A percentile compares a stretch with the other conserved stretches of the same genome.
Conservation (phyloP, 2,113 vertebrate genomes). For the Erythrocercus mccallii region DNA sequence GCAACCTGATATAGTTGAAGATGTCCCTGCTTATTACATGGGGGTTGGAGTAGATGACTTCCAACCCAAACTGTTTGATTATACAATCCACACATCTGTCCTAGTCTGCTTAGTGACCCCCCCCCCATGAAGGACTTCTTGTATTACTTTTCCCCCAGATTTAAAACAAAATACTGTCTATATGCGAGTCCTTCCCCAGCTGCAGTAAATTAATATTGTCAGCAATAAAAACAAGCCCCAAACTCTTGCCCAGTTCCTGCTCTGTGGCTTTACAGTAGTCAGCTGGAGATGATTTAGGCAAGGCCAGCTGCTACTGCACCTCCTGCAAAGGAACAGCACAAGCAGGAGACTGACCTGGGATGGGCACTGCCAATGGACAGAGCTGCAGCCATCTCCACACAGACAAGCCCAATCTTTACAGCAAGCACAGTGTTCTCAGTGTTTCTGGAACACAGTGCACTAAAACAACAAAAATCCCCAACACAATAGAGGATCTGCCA, state of each 20-base stretch:
- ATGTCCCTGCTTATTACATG: not conserved
- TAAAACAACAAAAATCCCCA: not conserved
- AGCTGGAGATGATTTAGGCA: not conserved
- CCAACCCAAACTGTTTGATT: not conserved
- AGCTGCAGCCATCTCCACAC: not conserved
- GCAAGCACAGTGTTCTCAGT: not conserved
- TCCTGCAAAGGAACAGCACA: fast-evolving
- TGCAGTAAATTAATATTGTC: not conserved
- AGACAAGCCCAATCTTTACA: fast-evolving
- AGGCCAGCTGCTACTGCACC: not conserved
- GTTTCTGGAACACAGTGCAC: not conserved
- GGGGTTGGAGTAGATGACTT: not conserved
- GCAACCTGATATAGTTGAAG: not conserved
- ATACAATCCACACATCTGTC: not conserved
- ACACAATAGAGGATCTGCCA: not conserved
- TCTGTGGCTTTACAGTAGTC: not conserved
- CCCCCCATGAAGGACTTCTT: not conserved
- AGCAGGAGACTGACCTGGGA: not conserved
- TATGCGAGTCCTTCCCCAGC: not conserved
- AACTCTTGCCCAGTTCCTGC: not conserved
- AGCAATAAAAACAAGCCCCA: not conserved
- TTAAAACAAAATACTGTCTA: not conserved
- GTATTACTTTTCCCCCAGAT: not conserved
- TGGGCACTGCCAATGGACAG: fast-evolving
- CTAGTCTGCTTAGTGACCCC: not conserved